Evolutionary conservation across 1,140 invertebrate genomes (phyloP).

Genomic region (Forficula auricularia): DNA sequence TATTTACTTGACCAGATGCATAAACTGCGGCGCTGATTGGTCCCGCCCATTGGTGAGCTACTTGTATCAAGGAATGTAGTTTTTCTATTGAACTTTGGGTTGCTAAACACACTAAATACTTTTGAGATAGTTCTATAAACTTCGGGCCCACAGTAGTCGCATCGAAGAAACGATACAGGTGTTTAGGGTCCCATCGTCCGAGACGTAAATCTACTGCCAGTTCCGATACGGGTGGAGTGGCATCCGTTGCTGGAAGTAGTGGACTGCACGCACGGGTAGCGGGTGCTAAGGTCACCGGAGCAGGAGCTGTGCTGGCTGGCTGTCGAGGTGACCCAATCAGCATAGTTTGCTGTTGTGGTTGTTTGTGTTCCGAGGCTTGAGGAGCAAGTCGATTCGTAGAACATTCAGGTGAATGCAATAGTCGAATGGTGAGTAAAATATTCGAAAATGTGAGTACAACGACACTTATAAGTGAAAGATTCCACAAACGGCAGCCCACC

Average conservation of each 20-base stretch:
- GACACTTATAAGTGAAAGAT: slow-evolving; percentile 41
- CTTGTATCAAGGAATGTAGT: slow-evolving; percentile 52
- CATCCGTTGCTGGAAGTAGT: background rate
- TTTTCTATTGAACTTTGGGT: slow-evolving; percentile 71
- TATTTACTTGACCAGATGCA: slow-evolving; percentile 38
- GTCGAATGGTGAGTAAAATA: slow-evolving; percentile 44
- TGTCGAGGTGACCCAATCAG: slow-evolving; percentile 17
- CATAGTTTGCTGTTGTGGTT: slow-evolving; percentile 10
- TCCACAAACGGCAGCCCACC: slow-evolving; percentile 46
- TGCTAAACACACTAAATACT: slow-evolving; percentile 51
- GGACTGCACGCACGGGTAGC: background rate
- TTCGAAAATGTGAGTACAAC: slow-evolving; percentile 46
- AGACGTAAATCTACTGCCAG: slow-evolving; percentile 37
- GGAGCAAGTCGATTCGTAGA: slow-evolving; percentile 5
- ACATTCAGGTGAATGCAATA: slow-evolving; percentile 37
- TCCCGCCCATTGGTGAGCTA: slow-evolving; percentile 65
- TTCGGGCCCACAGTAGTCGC: slow-evolving; percentile 43
- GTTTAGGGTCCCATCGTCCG: slow-evolving; percentile 51
- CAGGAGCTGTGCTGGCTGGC: slow-evolving; percentile 23
- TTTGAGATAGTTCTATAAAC: slow-evolving; percentile 35
- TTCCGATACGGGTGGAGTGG: background rate
- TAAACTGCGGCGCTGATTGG: slow-evolving; percentile 73
- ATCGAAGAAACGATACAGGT: slow-evolving; percentile 52
- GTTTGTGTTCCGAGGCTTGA: slow-evolving; percentile 1
- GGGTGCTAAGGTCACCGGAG: slow-evolving; percentile 17